phyloP scores from a whole-genome alignment of 35 echinoderm and acorn worm genomes.

The Ptychodera flava region DNA sequence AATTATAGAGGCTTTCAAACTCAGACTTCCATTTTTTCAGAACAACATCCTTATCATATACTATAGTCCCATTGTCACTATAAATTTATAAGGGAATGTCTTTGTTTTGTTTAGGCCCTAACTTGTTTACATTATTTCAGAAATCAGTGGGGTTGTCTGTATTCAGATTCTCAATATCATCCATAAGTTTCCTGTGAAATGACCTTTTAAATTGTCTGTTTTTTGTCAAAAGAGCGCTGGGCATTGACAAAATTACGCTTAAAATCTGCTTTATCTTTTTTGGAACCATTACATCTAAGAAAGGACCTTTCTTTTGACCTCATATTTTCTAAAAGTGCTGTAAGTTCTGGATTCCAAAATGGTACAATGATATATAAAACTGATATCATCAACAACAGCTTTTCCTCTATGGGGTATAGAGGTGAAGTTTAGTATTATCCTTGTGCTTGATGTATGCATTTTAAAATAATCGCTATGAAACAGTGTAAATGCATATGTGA shows the following conservation, averaged over 20 bases:
- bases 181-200: background rate
- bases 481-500: too few species aligned
- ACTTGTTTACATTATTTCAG: background rate
- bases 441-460: too few species aligned
- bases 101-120: background rate
- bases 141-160: background rate
- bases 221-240: background rate
- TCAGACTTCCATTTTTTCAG: background rate
- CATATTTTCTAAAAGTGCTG: background rate
- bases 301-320: background rate
- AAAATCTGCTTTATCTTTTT: background rate
- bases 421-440: too few species aligned
- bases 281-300: background rate
- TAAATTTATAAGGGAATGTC: background rate
- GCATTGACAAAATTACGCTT: background rate
- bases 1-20: background rate
- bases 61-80: background rate
- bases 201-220: background rate
- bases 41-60: background rate
- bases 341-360: background rate
- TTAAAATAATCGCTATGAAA: too few species aligned
- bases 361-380: too few species aligned
- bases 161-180: background rate
- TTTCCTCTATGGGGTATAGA: too few species aligned
- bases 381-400: too few species aligned